A percentile compares a stretch with the other conserved stretches of the same genome.
phyloP scores from a whole-genome alignment of 2,888 invertebrate species.

The Drosophila phalerata region DNA sequence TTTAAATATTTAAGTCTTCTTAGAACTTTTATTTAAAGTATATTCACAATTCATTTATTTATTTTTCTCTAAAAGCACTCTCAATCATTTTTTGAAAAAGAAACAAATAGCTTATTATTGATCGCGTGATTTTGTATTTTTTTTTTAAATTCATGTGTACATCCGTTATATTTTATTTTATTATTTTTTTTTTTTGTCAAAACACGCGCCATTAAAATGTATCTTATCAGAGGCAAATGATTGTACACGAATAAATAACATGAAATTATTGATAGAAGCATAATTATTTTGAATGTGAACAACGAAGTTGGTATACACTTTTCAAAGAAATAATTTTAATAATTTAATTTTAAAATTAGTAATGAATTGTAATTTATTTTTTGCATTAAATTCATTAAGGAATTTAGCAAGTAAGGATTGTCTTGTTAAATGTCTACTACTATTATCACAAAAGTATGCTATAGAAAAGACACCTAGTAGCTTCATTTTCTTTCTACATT shows the following conservation, averaged over 20 bases:
- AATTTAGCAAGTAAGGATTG: too few species aligned
- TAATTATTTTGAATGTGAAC: not conserved
- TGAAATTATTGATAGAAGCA: slow-evolving; percentile 19
- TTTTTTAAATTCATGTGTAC: slow-evolving; percentile 10
- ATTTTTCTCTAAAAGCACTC: too few species aligned
- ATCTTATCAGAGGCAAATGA: slow-evolving; percentile 62
- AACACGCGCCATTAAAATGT: slow-evolving; percentile 56
- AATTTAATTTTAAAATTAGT: too few species aligned
- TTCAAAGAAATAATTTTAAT: too few species aligned
- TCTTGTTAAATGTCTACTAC: not conserved
- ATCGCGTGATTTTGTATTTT: slow-evolving; percentile 53
- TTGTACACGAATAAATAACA: slow-evolving; percentile 37
- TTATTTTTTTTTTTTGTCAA: slow-evolving; percentile 26
- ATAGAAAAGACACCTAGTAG: not conserved
- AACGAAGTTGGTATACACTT: slow-evolving; percentile 28
- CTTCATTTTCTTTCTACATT: too few species aligned
- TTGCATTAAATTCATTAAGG: not conserved
- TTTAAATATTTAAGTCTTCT: not conserved
- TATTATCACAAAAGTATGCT: slow-evolving; percentile 12
- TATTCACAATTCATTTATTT: too few species aligned
- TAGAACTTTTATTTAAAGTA: too few species aligned
- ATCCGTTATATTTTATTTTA: slow-evolving; percentile 31
- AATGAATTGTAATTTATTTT: not conserved
- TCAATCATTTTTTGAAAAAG: not conserved
- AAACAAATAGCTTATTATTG: slow-evolving; percentile 15